Conservation (phyloP, 2,888 invertebrate genomes). For the Scaptomyza flava region DNA sequence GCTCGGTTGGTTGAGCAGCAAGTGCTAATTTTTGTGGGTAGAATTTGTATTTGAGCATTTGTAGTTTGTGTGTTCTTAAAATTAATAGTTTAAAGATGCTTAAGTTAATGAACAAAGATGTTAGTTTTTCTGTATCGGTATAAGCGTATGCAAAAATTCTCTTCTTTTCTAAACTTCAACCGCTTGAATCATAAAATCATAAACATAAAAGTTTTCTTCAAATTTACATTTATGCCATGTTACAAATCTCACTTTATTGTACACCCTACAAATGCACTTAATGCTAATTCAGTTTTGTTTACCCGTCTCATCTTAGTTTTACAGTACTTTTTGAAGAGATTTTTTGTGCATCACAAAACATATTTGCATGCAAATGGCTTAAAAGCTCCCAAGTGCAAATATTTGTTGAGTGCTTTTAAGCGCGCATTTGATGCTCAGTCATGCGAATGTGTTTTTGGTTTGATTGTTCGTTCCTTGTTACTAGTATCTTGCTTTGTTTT, state of each 20-base stretch:
- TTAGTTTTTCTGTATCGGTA: not conserved
- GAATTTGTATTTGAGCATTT: too few relatives aligned
- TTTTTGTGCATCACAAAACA: conserved; percentile 9
- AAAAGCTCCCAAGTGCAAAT: conserved; percentile 35
- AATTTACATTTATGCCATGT: not conserved
- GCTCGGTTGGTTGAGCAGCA: conserved; percentile 9
- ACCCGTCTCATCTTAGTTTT: not conserved
- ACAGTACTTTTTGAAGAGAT: not conserved
- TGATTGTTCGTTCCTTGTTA: conserved; percentile 12
- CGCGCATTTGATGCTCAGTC: conserved; percentile 9
- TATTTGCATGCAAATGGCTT: conserved; percentile 24
- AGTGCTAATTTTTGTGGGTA: conserved; percentile 9
- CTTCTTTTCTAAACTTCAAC: not conserved
- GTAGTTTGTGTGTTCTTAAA: too few relatives aligned
- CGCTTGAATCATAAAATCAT: not conserved
- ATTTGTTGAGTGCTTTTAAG: conserved; percentile 39
- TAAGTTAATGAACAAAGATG: not conserved
- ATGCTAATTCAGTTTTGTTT: conserved; percentile 27
- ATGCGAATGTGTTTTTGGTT: not conserved
- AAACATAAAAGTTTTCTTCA: not conserved
- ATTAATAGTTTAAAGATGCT: not conserved
- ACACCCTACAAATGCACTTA: not conserved
- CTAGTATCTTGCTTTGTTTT: not conserved
- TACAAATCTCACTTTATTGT: not conserved
- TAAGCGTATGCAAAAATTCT: not conserved